phyloP scores from a whole-genome alignment of 2,797 vertebrate species.

The Adrianichthys oophorus region DNA sequence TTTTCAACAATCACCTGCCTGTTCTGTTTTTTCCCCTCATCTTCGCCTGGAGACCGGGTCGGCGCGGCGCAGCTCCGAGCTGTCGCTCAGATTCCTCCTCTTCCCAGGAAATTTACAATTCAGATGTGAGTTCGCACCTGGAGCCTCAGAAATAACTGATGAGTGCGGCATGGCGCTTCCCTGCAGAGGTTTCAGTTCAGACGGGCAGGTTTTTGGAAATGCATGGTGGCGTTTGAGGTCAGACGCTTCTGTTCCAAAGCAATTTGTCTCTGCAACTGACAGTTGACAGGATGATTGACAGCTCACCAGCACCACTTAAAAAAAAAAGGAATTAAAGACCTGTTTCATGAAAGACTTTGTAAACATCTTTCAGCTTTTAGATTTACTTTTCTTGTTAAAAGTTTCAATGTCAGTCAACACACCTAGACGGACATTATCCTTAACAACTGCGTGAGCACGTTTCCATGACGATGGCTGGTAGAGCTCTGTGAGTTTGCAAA shows the following conservation, averaged over 20 bases:
- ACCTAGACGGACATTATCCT: no score
- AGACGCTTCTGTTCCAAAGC: conserved; percentile 1
- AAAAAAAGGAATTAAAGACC: not conserved
- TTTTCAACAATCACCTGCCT: conserved; percentile 24
- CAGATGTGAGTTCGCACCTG: conserved; percentile 19
- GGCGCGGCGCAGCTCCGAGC: not conserved
- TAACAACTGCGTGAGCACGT: no score
- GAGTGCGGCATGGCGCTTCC: conserved; percentile 2
- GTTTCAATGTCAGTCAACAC: no score
- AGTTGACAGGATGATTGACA: conserved; percentile 10
- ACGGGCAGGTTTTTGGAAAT: not conserved
- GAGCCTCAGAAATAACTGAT: not conserved
- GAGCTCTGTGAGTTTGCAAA: no score
- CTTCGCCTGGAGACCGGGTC: conserved; percentile 7
- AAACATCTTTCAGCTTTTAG: no score
- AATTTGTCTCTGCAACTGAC: not conserved
- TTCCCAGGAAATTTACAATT: conserved; percentile 34
- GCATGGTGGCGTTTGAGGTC: conserved; percentile 8
- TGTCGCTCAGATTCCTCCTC: conserved; percentile 16
- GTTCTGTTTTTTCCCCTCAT: conserved; percentile 11
- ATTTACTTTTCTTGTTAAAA: no score
- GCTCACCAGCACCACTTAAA: conserved; percentile 2
- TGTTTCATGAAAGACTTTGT: conserved; percentile 1
- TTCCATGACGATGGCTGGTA: no score
- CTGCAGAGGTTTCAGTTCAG: not conserved